Evolutionary conservation across 2,113 vertebrate species (phyloP).

Genomic region (Oreochromis niloticus): DNA sequence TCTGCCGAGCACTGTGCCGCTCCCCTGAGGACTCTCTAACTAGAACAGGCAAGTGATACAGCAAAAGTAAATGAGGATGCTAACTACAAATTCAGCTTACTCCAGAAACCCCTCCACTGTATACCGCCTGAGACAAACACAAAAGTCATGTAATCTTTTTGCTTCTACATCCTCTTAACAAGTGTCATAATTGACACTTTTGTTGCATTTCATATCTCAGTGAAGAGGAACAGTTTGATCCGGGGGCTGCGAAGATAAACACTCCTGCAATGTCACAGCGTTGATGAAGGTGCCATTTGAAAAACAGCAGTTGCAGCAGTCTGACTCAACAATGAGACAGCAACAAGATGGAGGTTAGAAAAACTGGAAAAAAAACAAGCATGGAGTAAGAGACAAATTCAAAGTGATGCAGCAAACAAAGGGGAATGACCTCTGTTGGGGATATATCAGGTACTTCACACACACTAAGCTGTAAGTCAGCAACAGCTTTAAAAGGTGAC

Average conservation of each 20-base stretch:
- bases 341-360: not conserved
- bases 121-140: not conserved
- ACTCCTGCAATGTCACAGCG: not conserved
- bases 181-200: not conserved
- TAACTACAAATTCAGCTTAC: not conserved
- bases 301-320: not conserved
- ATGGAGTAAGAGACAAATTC: not conserved
- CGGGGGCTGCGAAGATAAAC: not conserved
- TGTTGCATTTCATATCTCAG: not conserved
- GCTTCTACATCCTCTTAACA: not conserved
- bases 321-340: constrained; percentile 8
- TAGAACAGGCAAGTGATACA: not conserved
- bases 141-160: not conserved
- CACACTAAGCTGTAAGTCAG: not conserved
- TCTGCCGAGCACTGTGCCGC: not conserved
- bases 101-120: not conserved
- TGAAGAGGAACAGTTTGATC: not conserved
- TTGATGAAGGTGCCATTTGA: constrained; percentile 19
- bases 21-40: not conserved
- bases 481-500: constrained; percentile 9
- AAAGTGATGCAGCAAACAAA: constrained; percentile 28
- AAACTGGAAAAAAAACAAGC: not conserved
- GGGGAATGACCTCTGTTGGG: not conserved
- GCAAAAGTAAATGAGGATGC: not conserved
- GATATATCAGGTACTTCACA: constrained; percentile 1